These are phyloP conservation scores for Lindbergichthys nudifrons DNA, from an alignment of 2,797 vertebrate genomes.

Conservation along the genomic window DNA sequence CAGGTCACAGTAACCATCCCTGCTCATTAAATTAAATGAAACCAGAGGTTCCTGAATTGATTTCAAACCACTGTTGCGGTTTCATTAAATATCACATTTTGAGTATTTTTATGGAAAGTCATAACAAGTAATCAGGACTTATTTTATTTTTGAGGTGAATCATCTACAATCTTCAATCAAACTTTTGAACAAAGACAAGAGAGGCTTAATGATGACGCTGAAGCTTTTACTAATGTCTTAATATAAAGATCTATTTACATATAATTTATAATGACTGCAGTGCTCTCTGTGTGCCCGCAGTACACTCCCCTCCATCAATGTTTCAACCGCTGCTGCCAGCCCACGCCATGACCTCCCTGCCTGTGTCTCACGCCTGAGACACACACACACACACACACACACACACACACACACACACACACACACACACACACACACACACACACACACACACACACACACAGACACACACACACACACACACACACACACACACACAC, in stretches of 20 bases:
- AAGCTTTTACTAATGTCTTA: neutral
- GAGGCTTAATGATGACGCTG: neutral
- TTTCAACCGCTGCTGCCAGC: conserved; percentile 92
- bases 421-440: too few species aligned
- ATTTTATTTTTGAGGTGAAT: neutral
- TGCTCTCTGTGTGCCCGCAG: conserved; percentile 76
- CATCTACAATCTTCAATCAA: neutral
- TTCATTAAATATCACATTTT: neutral
- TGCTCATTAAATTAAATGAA: neutral
- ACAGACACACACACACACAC: conserved; percentile 34
- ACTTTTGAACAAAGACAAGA: neutral
- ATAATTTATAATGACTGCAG: conserved; percentile 10
- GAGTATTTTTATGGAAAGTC: neutral
- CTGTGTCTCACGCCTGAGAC: conserved; percentile 92
- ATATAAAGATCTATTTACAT: neutral
- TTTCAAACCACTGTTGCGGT: neutral
- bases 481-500: conserved; percentile 11
- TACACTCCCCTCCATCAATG: conserved; percentile 92
- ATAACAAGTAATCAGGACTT: neutral
- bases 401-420: conserved; percentile 8
- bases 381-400: neutral
- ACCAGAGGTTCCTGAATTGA: neutral
- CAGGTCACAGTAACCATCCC: neutral
- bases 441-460: conserved; percentile 2
- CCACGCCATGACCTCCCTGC: conserved; percentile 92